Evolutionary conservation across 2,113 vertebrate genomes (phyloP).

Genomic region (Himantopus leucocephalus): DNA sequence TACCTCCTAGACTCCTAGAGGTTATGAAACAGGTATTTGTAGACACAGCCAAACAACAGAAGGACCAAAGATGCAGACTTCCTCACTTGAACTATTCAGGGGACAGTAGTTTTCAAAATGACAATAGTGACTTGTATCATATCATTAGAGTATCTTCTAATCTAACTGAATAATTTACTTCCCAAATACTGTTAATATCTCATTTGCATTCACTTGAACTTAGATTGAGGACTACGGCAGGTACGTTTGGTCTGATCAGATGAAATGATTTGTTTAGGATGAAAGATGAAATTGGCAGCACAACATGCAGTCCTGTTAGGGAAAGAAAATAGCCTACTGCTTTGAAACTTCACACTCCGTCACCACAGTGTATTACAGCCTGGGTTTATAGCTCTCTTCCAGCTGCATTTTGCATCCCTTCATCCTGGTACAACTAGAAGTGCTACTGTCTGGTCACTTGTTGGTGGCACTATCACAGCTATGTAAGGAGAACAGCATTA

Average conservation of each 20-base stretch:
- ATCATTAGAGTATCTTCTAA: background rate
- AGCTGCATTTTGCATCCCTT: background rate
- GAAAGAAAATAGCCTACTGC: background rate
- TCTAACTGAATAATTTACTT: background rate
- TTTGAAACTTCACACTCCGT: background rate
- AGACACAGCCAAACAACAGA: background rate
- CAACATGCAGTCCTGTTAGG: background rate
- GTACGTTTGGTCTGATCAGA: background rate
- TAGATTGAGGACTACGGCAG: background rate
- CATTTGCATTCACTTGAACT: background rate
- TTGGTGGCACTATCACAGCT: background rate
- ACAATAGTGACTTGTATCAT: background rate
- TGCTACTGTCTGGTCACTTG: background rate
- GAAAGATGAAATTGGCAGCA: background rate
- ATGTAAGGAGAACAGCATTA: background rate
- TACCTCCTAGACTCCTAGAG: background rate
- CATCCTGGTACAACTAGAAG: background rate
- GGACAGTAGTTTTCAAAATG: background rate
- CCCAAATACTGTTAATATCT: background rate
- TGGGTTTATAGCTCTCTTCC: background rate
- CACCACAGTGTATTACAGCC: rapidly evolving
- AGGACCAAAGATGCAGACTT: background rate
- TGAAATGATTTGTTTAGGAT: background rate
- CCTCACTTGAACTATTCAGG: background rate
- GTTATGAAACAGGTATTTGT: background rate